Base-by-base conservation (phyloP, 2,888 invertebrate genomes). In the Brachycybe producta region DNA sequence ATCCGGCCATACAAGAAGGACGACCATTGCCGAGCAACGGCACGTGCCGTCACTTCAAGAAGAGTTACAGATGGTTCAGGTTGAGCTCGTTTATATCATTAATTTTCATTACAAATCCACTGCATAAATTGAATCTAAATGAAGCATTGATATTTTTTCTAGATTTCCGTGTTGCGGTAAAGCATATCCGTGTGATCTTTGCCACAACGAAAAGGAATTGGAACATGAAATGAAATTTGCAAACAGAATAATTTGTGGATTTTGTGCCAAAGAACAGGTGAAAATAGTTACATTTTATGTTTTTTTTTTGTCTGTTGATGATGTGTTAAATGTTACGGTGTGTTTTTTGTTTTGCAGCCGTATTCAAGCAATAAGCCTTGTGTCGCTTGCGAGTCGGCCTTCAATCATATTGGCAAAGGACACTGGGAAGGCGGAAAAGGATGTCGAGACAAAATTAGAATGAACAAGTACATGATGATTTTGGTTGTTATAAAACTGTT, bases 371-470 rank as follows among this genome's bases (percentile, higher is more conserved):
- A 64, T 24, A 61, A 60, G 45, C 64, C 66, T 3, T 68, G 68
- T 54, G 47, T 54, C 2, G 56, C 56, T 4, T 68, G 68, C 52
- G 54, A 59, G 17, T 57, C 58, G 34, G 55, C 55, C 34, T 53
- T 68, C 56, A 67, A 65, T 5, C 62, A 62, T 54, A 57, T 59
- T 15, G 52, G 57, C 38, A 61, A 64, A 3, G 48, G 61, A 5
- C 67, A 67, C 58, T 70, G 70, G 70, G 70, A 70, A 58, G 70
- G 70, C 21, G 70, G 70, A 3, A 62, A 61, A 53, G 70, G 70
- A 3, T 70, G 70, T 55, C 58, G 70, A 7, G 66, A 69, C 59
- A 66, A 64, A 55, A 58, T 62, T 4, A 55, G 58, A 30, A 70
- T 70, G 70, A 63, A 62, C 60, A 65, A 57, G 68, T 67, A 49